Evolutionary conservation across 2,113 vertebrate genomes (phyloP), one percentile per base, ranked within the genome.

Genomic region (Delphinapterus leucas): DNA sequence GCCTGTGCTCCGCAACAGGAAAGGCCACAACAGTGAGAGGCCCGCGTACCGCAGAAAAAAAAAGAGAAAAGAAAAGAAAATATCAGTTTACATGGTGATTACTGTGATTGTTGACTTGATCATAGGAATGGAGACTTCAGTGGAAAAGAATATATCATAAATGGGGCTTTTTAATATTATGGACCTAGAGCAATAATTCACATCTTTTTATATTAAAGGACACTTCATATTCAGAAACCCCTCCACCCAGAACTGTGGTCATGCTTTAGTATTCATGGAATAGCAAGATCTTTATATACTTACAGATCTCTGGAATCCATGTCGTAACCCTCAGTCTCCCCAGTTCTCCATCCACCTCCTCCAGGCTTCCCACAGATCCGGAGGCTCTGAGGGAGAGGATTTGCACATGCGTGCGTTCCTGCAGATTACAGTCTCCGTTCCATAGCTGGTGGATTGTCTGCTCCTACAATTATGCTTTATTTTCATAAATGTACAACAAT

Each of bases 291-390:
- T 70, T 93, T 77, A 49, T 47, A 73, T 60, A 47, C 21, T 88
- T 60, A 76, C 9, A 65, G 14, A 41, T 90, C 26, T 95, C 95
- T 90, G 12, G 20, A 90, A 93, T 63, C 44, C 41, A 21, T 68
- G 6, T 55, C 25, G 5, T 65, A 81, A 47, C 13, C n/a, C 44
- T 15, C 8, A 38, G n/a, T 65, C 36, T 91, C n/a, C 8, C 20
- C 3, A 9, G 2, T 89, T 80, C 33, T 92, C 15, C 41, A 2
- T 58, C 53, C 21, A 36, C 26, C 6, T 55, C 33, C 14, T 71
- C 44, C 47, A 58, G 67, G 31, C 14, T 15, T 41, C 47, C 77
- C 31, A 60, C n/a, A 53, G 31, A 38, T 73, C 21, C 84, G 28
- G 31, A 79, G 11, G 13, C 20, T 49, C 41, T 77, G 14, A 25